Evolutionary conservation across 1,140 invertebrate species (phyloP).

Genomic region (Drosophila ohnishii): DNA sequence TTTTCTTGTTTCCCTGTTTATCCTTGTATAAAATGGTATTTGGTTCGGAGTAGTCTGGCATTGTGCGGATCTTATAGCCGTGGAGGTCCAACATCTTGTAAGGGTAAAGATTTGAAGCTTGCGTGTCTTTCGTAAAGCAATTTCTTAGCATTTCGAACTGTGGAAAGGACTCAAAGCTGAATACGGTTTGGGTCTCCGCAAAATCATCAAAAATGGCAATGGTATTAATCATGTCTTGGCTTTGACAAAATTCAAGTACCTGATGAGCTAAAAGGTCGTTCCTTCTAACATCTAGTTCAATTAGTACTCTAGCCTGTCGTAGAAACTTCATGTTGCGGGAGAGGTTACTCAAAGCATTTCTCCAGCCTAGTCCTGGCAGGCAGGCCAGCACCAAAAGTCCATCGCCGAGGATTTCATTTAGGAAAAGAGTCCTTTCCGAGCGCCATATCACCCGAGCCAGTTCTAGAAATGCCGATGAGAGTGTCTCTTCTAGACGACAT

Average conservation of each 20-base stretch:
- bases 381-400: constrained; percentile 49
- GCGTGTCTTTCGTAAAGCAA: background rate
- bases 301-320: constrained; percentile 44
- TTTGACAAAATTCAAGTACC: constrained; percentile 25
- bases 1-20: background rate
- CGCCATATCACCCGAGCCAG: constrained; percentile 26
- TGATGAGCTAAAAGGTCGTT: constrained; percentile 8
- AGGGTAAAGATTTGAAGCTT: constrained; percentile 17
- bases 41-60: constrained; percentile 60
- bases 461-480: background rate
- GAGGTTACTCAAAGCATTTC: constrained; percentile 16
- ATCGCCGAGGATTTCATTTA: constrained; percentile 14
- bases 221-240: constrained; percentile 45
- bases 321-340: constrained; percentile 17
- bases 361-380: constrained; percentile 30
- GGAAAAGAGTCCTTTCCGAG: background rate
- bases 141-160: constrained; percentile 16
- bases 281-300: constrained; percentile 28
- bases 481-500: constrained; percentile 5
- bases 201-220: constrained; percentile 30
- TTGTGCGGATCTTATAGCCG: constrained; percentile 17
- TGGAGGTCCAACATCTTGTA: constrained; percentile 43
- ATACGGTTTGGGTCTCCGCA: constrained; percentile 11
- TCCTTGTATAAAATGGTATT: constrained; percentile 55
- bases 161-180: constrained; percentile 39